A percentile compares a stretch with the other conserved stretches of the same genome.
These are phyloP conservation scores for Rhimphoctona megacephalus DNA, from an alignment of 2,888 invertebrate genomes.

Conservation along the genomic window DNA sequence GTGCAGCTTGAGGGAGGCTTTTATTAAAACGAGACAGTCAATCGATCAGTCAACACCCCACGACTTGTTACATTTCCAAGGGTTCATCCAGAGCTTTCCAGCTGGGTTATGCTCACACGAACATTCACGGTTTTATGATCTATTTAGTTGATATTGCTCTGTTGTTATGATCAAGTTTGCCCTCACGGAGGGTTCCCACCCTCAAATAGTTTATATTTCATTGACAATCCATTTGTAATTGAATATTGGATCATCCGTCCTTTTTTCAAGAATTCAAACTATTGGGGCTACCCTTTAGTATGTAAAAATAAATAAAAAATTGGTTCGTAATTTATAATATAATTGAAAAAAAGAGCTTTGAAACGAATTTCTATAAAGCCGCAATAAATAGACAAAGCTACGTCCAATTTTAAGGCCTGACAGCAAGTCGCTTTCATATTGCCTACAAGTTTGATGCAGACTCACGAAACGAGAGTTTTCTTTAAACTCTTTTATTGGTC, in stretches of 20 bases:
- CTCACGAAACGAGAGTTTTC: neutral
- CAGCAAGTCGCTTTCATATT: neutral
- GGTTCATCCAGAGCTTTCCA: slow-evolving; percentile 11
- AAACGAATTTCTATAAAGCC: neutral
- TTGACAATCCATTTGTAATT: neutral
- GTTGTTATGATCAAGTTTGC: neutral
- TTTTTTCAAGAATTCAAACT: neutral
- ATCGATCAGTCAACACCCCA: slow-evolving; percentile 14
- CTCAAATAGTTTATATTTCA: neutral
- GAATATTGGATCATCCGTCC: neutral
- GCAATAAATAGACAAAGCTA: neutral
- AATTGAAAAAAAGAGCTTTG: neutral
- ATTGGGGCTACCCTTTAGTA: neutral
- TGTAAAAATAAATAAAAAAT: neutral
- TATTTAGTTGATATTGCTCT: neutral
- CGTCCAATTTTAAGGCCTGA: neutral
- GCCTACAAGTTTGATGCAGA: neutral
- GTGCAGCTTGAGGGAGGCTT: neutral
- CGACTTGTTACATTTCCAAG: neutral
- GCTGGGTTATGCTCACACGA: neutral
- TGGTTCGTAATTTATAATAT: neutral
- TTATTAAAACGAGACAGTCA: neutral
- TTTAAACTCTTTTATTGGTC: neutral
- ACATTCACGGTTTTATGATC: slow-evolving; percentile 12
- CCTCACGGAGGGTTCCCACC: neutral